These are phyloP conservation scores for Pteronura brasiliensis DNA, from an alignment of 2,113 vertebrate genomes.

Conservation along the genomic window DNA sequence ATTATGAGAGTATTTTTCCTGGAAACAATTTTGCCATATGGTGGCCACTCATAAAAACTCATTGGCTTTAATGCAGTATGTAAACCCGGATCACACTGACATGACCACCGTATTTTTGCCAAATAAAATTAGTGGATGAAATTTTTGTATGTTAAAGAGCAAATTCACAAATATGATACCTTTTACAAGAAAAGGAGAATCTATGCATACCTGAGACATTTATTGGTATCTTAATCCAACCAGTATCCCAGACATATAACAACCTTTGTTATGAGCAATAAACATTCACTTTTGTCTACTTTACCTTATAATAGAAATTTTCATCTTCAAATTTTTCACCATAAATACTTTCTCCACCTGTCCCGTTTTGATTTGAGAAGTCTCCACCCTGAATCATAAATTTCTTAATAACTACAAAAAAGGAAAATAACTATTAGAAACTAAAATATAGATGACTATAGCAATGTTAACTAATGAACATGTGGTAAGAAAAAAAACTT, in stretches of 20 bases:
- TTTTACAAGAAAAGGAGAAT: conserved; percentile 7
- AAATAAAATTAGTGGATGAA: conserved; percentile 2
- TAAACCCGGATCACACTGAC: background rate
- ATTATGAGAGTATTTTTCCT: conserved; percentile 47
- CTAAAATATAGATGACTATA: background rate
- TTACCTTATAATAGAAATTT: conserved; percentile 97
- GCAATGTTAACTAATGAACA: background rate
- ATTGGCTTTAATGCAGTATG: background rate
- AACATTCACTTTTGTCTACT: background rate
- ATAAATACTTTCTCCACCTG: conserved; percentile 98
- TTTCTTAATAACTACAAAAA: conserved; percentile 93
- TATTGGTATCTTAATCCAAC: background rate
- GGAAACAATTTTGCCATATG: conserved; percentile 24
- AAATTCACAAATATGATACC: background rate
- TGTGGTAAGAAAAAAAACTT: background rate
- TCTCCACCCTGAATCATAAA: conserved; percentile 99
- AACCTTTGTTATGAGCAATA: background rate
- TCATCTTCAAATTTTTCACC: conserved; percentile 99
- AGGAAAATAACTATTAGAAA: conserved; percentile 49
- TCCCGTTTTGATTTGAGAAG: conserved; percentile 97
- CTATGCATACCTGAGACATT: background rate
- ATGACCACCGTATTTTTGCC: background rate
- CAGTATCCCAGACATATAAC: background rate
- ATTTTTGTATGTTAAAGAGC: background rate
- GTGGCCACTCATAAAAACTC: background rate